Evolutionary conservation across 2,113 vertebrate genomes (phyloP), one percentile per base, ranked within the genome.

Genomic region (Tragelaphus scriptus): DNA sequence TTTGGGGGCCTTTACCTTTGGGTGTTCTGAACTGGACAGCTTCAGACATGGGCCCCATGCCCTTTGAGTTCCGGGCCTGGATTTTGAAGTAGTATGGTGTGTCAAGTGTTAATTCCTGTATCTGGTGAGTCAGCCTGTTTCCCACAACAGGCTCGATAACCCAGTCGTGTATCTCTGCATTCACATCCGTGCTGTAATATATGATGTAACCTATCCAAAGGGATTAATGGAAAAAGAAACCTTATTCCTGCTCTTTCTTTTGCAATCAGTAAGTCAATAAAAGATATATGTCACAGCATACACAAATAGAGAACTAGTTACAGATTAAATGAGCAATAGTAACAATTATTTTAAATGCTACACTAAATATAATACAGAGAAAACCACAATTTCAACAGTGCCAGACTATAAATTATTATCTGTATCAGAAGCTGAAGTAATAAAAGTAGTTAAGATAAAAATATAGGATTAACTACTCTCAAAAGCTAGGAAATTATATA

Each of bases 81-180:
- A 99, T 99, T 98, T 99, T 99, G 99, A 99, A 99, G 98, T 99
- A 99, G 98, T 99, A 99, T 0, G 99, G 99, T 0, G 99, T 99
- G 97, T 99, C 99, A 0, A 99, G 99, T 2, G 99, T 99, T 95
- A 99, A 95, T 77, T 99, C 99, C 91, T 99, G 99, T 96, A 99
- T 99, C 99, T 99, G 99, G 97, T 99, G 99, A 0, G 99, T 99
- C 65, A 99, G 99, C 11, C 99, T 99, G 98, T 99, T 99, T 0
- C 99, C 99, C 95, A 99, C 99, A 5, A 99, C 99, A 0, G 99
- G 99, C 68, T 99, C 99, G 30, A 99, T 99, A 5, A 99, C 99
- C 99, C 99, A 99, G 96, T 99, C 99, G 1, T 99, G 99, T 75
- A 99, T 99, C 98, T 99, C 99, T 0, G 99, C 99, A 2, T 99